phyloP scores from a whole-genome alignment of 1,140 invertebrate species.

The Pseudachorutes palmiensis region DNA sequence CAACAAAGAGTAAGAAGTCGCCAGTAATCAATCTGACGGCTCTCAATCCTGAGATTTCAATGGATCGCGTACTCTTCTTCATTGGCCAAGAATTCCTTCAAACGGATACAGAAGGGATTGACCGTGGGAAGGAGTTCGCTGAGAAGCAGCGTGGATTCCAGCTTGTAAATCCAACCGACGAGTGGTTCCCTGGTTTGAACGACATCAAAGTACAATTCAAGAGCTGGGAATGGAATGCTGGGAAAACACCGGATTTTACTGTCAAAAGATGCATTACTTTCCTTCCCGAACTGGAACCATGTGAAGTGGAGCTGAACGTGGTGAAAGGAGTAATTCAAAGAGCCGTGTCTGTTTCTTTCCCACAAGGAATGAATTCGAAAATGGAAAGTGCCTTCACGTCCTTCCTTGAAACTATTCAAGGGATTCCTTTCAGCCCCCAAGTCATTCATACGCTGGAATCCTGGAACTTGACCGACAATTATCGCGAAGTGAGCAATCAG shows the following conservation, averaged over 20 bases:
- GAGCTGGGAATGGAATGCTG: constrained; percentile 81
- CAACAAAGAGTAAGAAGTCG: constrained; percentile 69
- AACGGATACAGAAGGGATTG: constrained; percentile 55
- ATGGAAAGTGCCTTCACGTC: neutral
- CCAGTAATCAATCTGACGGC: constrained; percentile 70
- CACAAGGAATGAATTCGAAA: neutral
- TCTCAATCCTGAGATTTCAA: constrained; percentile 57
- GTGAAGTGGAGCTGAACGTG: constrained; percentile 20
- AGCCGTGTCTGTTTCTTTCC: neutral
- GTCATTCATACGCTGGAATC: neutral
- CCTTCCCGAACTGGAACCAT: neutral
- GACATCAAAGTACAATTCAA: constrained; percentile 55
- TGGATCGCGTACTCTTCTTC: constrained; percentile 59
- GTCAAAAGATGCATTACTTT: constrained; percentile 43
- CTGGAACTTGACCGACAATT: neutral
- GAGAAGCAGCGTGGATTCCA: constrained; percentile 68
- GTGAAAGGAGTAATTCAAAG: constrained; percentile 24
- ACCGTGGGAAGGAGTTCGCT: constrained; percentile 58
- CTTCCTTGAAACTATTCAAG: neutral
- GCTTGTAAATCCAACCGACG: constrained; percentile 73
- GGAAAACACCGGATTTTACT: constrained; percentile 76
- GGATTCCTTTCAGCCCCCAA: neutral
- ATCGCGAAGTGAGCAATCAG: too few relatives aligned
- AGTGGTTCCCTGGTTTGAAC: constrained; percentile 60
- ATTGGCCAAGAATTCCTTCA: constrained; percentile 74